phyloP scores from a whole-genome alignment of 2,797 vertebrate genomes.

The Typhlichthys subterraneus region DNA sequence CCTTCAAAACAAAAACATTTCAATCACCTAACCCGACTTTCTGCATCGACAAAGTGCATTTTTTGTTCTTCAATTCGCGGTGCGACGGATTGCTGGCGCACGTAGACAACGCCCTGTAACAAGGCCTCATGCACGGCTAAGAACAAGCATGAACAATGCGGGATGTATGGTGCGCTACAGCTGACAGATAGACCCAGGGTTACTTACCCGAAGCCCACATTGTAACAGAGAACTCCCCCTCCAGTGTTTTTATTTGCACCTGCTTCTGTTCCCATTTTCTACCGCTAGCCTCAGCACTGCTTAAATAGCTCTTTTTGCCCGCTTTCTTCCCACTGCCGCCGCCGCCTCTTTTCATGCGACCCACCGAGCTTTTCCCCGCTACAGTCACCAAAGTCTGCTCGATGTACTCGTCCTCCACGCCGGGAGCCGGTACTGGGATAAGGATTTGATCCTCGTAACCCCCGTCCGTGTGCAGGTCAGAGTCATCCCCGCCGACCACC shows the following conservation, averaged over 20 bases:
- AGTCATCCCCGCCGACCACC: conserved; percentile 96
- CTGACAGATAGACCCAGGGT: conserved; percentile 39
- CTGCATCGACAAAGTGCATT: conserved; percentile 28
- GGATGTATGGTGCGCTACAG: conserved; percentile 13
- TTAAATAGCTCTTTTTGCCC: conserved; percentile 94
- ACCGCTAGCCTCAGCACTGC: conserved; percentile 82
- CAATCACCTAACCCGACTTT: conserved; percentile 33
- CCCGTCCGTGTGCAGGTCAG: conserved; percentile 88
- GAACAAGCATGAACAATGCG: conserved; percentile 36
- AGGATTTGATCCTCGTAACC: conserved; percentile 97
- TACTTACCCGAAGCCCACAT: conserved; percentile 99
- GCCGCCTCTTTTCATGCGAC: conserved; percentile 86
- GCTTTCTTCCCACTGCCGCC: conserved; percentile 89
- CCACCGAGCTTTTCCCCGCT: conserved; percentile 88
- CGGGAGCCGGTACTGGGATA: conserved; percentile 93
- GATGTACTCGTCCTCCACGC: conserved; percentile 94
- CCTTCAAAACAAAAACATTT: conserved; percentile 97
- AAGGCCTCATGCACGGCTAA: conserved; percentile 74
- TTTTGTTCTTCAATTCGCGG: conserved; percentile 27
- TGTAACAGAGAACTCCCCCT: conserved; percentile 97
- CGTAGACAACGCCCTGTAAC: conserved; percentile 82
- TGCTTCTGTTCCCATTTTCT: conserved; percentile 99
- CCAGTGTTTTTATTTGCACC: conserved; percentile 98
- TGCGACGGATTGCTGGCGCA: conserved; percentile 55
- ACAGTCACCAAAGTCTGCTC: conserved; percentile 96